These are phyloP conservation scores for Megaceryle torquata DNA, from an alignment of 2,113 vertebrate species.

Conservation along the genomic window DNA sequence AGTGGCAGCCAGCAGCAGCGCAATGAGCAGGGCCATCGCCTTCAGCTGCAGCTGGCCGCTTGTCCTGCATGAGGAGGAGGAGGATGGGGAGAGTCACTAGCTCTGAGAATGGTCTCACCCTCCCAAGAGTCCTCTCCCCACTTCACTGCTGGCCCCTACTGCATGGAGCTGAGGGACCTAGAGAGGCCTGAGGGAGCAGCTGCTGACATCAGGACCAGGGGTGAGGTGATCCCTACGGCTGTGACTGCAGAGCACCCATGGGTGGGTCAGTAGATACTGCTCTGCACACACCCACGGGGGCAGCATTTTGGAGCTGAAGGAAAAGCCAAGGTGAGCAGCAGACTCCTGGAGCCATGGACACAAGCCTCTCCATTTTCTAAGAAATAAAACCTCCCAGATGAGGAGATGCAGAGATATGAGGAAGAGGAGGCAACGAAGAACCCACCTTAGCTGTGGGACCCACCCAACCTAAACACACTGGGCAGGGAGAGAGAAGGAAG, in stretches of 20 bases:
- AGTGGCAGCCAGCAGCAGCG: slow-evolving; percentile 85
- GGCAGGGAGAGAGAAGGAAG: not conserved
- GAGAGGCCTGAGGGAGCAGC: not conserved
- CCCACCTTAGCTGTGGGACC: too few species aligned
- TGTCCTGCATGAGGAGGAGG: slow-evolving; percentile 72
- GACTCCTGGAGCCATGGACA: not conserved
- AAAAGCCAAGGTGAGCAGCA: not conserved
- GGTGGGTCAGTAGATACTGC: not conserved
- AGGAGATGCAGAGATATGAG: not conserved
- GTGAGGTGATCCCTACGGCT: not conserved
- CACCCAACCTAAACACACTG: not conserved
- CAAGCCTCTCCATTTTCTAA: not conserved
- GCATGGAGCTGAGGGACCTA: not conserved
- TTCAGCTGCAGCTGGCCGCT: slow-evolving; percentile 93
- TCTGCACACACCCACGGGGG: not conserved
- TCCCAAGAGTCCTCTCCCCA: not conserved
- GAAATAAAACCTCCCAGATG: not conserved
- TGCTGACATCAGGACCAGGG: not conserved
- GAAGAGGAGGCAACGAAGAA: not conserved
- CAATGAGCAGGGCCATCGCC: slow-evolving; percentile 94
- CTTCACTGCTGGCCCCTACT: not conserved
- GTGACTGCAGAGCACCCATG: not conserved
- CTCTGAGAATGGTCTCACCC: not conserved
- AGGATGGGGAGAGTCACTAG: not conserved
- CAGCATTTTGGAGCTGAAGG: not conserved